A percentile compares a stretch with the other conserved stretches of the same genome.
Evolutionary conservation across 2,113 vertebrate genomes (phyloP).

Genomic region (Anarhynchus alexandrinus): DNA sequence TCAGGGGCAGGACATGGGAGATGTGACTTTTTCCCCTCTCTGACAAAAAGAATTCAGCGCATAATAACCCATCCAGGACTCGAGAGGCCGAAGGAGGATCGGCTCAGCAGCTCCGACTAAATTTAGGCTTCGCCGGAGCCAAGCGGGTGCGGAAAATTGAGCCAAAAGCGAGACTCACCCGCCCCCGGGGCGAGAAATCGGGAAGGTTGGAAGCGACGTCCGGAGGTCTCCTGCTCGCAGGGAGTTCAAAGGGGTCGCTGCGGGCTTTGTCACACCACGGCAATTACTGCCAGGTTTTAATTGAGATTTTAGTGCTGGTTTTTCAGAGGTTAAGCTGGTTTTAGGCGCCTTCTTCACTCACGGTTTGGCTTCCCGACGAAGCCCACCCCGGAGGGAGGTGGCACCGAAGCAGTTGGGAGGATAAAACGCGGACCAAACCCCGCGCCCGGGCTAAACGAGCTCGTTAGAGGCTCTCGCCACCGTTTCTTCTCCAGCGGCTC

Average conservation of each 20-base stretch:
- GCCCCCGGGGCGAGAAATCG: neutral
- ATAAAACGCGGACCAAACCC: no score
- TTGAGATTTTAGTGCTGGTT: neutral
- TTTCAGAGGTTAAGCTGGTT: neutral
- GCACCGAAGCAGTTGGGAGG: neutral
- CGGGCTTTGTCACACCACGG: neutral
- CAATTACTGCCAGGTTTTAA: neutral
- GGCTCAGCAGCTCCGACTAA: neutral
- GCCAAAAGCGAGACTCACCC: neutral
- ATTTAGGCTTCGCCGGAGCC: neutral
- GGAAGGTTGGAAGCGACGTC: fast-evolving
- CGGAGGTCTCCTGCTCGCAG: neutral
- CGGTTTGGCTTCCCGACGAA: neutral
- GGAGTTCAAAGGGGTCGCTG: neutral
- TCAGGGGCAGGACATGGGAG: neutral
- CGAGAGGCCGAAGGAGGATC: neutral
- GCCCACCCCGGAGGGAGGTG: neutral
- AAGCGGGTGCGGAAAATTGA: neutral
- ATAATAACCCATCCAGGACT: fast-evolving
- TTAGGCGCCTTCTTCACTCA: neutral
- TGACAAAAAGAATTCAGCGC: neutral
- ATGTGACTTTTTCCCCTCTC: fast-evolving
- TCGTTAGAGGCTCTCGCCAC: neutral
- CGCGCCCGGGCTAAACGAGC: neutral
- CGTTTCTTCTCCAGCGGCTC: neutral